Base-by-base conservation (phyloP, 2,113 vertebrate genomes). In the Mustela lutreola region DNA sequence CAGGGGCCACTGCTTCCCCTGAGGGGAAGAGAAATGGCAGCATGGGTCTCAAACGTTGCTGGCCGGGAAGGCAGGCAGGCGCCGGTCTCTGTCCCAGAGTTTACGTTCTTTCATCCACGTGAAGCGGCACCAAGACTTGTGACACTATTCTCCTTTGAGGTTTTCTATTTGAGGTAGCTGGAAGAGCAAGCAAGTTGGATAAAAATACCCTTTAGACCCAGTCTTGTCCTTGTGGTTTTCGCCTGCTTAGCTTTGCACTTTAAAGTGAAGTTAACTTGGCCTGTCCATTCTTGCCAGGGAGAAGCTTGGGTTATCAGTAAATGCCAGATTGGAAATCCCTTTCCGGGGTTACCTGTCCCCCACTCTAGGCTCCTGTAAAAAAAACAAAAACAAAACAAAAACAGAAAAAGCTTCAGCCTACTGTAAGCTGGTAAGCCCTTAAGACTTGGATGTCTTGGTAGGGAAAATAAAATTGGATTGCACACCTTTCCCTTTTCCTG, bases 371-470 rank as follows among this genome's bases (percentile, higher is more conserved):
- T 53, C 53, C 24, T 67, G 33, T 3, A 78, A 16, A 56, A 60
- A 58, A 53, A 63, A 26, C 11, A 60, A 60, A 9, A 62, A 28
- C 12, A 63, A 31, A 53, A 42, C 42, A 4, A 53, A 14, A 53
- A 53, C 53, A 65, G 15, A 65, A 33, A 67, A 92, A 56, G 21
- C 73, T 65, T 50, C 39, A 22, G 22, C 70, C 11, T 70, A 12
- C 39, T 88, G 1, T 81, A 62, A 80, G 22, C 71, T 78, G 31
- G 10, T 88, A 91, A 89, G 87, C 90, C 60, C n/a, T 97, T 95
- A 76, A 76, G 85, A 50, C n/a, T 82, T n/a, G 18, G 56, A 63
- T 91, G 39, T 48, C 36, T 36, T 7, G 0, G 7, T 82, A 33
- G 81, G 39, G 63, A 82, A 93, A 73, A 28, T 96, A 36, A 94